Evolutionary conservation across 2,888 invertebrate genomes (phyloP).

Genomic region (Electrophaes corylata): DNA sequence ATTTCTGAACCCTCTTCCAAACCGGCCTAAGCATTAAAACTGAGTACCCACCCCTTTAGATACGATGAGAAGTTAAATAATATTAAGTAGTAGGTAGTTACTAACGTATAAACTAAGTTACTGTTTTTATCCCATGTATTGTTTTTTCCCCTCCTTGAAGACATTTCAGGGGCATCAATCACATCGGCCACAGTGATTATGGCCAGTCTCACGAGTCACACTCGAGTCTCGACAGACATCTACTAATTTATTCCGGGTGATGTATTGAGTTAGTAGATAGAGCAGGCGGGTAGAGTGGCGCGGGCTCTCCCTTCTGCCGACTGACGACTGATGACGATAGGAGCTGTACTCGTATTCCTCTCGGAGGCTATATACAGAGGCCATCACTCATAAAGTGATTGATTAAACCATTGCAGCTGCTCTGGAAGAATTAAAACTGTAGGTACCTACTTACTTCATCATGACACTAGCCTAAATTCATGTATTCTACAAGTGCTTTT

Average conservation of each 20-base stretch:
- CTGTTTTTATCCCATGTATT: too few relatives aligned
- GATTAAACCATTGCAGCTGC: constrained; percentile 4
- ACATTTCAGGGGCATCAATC: too few relatives aligned
- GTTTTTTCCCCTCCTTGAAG: too few relatives aligned
- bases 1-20: too few relatives aligned
- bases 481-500: too few relatives aligned
- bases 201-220: neutral
- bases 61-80: too few relatives aligned
- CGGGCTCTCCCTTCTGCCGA: neutral
- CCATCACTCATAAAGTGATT: constrained; percentile 11
- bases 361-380: neutral
- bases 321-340: neutral
- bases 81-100: too few relatives aligned
- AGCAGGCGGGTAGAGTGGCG: neutral
- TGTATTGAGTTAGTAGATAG: constrained; percentile 1
- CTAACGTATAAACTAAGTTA: too few relatives aligned
- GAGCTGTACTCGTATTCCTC: neutral
- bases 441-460: neutral
- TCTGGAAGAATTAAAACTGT: neutral
- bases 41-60: too few relatives aligned
- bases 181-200: too few relatives aligned
- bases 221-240: constrained; percentile 3
- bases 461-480: too few relatives aligned
- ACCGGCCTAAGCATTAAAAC: too few relatives aligned
- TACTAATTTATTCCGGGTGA: constrained; percentile 9